Percentiles rank a stretch among this genome's conserved stretches.
Conservation (phyloP, 2,113 vertebrate species). For the Stegostoma tigrinum region DNA sequence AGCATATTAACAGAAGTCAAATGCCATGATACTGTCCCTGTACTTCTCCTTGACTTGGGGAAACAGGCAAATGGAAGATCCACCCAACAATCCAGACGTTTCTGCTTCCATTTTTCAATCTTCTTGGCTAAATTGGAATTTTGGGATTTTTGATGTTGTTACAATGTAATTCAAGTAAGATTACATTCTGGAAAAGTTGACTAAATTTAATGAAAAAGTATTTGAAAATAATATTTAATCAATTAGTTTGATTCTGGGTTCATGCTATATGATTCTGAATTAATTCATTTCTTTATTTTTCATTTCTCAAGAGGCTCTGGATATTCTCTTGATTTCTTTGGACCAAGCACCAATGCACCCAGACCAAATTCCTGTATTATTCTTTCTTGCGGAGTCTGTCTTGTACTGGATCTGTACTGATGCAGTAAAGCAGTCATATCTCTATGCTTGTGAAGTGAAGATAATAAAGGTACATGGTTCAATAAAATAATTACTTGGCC, state of each 20-base stretch:
- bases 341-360: conserved; percentile 46
- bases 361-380: conserved; percentile 49
- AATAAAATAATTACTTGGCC: background rate
- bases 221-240: background rate
- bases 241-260: background rate
- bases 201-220: conserved; percentile 11
- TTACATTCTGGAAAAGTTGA: background rate
- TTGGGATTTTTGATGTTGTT: background rate
- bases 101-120: background rate
- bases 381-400: conserved; percentile 53
- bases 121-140: background rate
- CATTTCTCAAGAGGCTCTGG: conserved; percentile 50
- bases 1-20: background rate
- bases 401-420: conserved; percentile 50
- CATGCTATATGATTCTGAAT: background rate
- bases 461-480: conserved; percentile 49
- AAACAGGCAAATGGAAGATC: background rate
- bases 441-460: conserved; percentile 50
- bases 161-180: background rate
- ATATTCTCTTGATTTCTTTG: conserved; percentile 50
- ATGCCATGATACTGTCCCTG: no score
- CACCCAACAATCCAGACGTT: background rate
- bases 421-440: conserved; percentile 42
- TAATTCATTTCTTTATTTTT: conserved; percentile 35
- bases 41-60: background rate